Conservation (phyloP, 2,113 vertebrate genomes). For the Otus sunia region DNA sequence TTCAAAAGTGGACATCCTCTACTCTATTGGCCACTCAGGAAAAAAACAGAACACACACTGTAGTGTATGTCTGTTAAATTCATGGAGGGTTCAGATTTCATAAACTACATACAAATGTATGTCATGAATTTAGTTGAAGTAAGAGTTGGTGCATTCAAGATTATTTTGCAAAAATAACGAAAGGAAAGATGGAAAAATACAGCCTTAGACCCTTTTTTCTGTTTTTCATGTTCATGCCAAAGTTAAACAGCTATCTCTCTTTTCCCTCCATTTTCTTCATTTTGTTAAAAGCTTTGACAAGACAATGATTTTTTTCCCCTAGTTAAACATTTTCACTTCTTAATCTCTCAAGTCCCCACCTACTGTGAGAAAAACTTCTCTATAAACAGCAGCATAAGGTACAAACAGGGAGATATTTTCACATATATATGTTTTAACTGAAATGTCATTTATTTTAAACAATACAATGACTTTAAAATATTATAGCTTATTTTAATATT, state of each 20-base stretch:
- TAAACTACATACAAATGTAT: neutral
- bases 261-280: neutral
- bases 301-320: neutral
- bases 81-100: neutral
- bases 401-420: neutral
- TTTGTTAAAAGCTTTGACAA: slow-evolving; percentile 6
- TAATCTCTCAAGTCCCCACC: neutral
- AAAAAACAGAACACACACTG: neutral
- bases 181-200: neutral
- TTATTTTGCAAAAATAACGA: neutral
- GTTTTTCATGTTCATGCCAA: neutral
- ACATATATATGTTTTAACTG: neutral
- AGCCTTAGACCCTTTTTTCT: neutral
- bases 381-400: neutral
- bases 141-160: neutral
- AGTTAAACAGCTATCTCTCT: neutral
- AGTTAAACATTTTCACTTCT: neutral
- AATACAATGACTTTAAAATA: neutral
- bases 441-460: neutral
- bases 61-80: neutral
- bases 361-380: neutral
- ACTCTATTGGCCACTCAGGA: neutral
- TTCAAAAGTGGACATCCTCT: neutral
- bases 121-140: neutral
- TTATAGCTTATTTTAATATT: neutral